Percentiles rank a stretch among this genome's conserved stretches.
These are phyloP conservation scores for Porites cylindrica DNA, from an alignment of 92 coral and sea anemone species.

Conservation along the genomic window DNA sequence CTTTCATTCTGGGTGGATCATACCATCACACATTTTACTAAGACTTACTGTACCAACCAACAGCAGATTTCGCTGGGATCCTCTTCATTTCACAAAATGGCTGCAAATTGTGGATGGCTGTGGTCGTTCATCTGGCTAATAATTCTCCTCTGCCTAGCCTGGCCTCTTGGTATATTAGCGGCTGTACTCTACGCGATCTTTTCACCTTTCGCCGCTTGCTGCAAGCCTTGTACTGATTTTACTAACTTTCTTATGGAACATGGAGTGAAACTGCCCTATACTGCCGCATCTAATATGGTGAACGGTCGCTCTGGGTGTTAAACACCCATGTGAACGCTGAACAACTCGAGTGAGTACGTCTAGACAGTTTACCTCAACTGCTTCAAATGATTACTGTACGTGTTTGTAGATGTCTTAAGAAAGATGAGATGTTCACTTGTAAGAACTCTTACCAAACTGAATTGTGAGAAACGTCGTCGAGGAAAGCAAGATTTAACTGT, in stretches of 20 bases:
- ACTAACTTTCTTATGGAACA: constrained; percentile 80
- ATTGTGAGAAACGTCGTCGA: not conserved
- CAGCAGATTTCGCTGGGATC: not conserved
- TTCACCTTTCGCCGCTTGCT: constrained; percentile 97
- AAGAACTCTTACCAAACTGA: not conserved
- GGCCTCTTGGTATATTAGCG: constrained; percentile 95
- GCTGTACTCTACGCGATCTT: constrained; percentile 93
- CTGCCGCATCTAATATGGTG: constrained; percentile 94
- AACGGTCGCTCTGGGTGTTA: constrained; percentile 88
- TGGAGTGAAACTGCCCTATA: constrained; percentile 89
- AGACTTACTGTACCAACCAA: not conserved
- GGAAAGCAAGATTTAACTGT: not conserved
- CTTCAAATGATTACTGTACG: not conserved
- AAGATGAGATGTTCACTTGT: not conserved
- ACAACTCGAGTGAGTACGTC: not conserved
- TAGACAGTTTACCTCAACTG: constrained; percentile 1
- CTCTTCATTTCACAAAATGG: constrained; percentile 23
- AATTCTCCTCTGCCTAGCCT: constrained; percentile 79
- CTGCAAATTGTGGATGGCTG: constrained; percentile 93
- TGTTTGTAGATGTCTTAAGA: constrained; percentile 4
- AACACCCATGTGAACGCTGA: not conserved
- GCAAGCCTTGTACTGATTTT: constrained; percentile 87
- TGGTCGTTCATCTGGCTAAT: constrained; percentile 95
- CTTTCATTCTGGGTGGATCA: constrained; percentile 23
- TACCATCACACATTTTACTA: not conserved